Evolutionary conservation across 35 echinoderm and acorn worm genomes (phyloP), one percentile per base, ranked within the genome.

Genomic region (Heliocidaris erythrogramma): DNA sequence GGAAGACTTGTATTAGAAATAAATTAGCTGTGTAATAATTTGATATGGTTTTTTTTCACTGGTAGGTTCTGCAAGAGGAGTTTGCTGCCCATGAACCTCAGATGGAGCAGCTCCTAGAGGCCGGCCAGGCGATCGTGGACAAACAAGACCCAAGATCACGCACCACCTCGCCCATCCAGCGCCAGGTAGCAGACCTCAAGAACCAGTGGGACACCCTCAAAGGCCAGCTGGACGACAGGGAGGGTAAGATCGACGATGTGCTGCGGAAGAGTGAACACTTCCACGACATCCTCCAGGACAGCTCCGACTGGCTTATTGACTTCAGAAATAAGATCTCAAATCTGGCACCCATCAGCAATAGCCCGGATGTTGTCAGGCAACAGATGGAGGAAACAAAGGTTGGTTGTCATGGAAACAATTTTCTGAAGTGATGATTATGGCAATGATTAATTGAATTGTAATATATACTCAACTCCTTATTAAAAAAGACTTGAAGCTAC

Each of bases 371-470:
- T 21, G 97, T 99, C 92, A 96, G 95, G 32, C 97, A 99, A 89
- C 98, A 99, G 86, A 97, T 96, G 94, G 97, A 99, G 31, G 94
- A 99, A 65, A 99, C 98, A 84, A 99, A 99, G 96, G 98, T 99
- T 96, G 85, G 87, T 59, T 59, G 13, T 85, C 65, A 27, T 78
- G 65, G 65, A 78, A 24, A 78, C 18, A 18, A 78, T 7, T 0
- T 78, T 78, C 65, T 21, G 60, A 69, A 18, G 21, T 16, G 17
- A 65, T 27, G 24, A 24, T 69, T 8, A 13, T 13, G 5, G 17
- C 24, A 78, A 78, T 78, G 65, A 78, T 27, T 78, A 3, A 78
- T 7, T 78, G 65, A 9, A 78, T 27, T 78, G 65, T 5, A 0
- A 42, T 42, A 1, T 3, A 78, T 56, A 56, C 52, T 78, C 27